Evolutionary conservation across 2,888 invertebrate genomes (phyloP).

Genomic region (Abrostola triplasia): DNA sequence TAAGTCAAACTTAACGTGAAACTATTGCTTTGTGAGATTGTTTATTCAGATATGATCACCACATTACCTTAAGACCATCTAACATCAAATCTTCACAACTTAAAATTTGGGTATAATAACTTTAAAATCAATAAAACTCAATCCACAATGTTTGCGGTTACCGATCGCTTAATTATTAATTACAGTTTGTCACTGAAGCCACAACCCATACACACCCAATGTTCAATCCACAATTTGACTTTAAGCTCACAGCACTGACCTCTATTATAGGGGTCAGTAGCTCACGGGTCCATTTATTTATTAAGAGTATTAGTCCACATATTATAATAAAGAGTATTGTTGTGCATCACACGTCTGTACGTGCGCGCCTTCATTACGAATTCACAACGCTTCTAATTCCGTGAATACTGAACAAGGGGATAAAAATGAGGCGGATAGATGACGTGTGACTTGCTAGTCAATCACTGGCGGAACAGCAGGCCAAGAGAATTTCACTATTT

Average conservation of each 20-base stretch:
- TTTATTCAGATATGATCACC: no score
- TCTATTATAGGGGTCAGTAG: no score
- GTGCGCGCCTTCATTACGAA: neutral
- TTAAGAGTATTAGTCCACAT: no score
- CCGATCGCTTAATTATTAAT: neutral
- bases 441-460: no score
- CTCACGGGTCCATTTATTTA: no score
- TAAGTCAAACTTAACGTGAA: no score
- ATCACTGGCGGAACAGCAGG: no score
- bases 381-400: neutral
- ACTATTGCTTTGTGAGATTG: no score
- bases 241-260: neutral
- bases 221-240: neutral
- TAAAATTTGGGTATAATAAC: neutral
- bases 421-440: neutral
- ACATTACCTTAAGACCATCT: no score
- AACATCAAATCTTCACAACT: neutral
- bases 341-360: neutral
- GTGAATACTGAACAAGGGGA: neutral
- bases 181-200: neutral
- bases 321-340: no score
- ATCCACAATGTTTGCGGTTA: neutral
- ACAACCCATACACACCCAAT: no score
- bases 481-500: no score
- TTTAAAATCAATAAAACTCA: neutral